Percentiles rank a stretch among this genome's conserved stretches.
These are phyloP conservation scores for Epicauta chinensis DNA, from an alignment of 1,140 invertebrate genomes.

Conservation along the genomic window DNA sequence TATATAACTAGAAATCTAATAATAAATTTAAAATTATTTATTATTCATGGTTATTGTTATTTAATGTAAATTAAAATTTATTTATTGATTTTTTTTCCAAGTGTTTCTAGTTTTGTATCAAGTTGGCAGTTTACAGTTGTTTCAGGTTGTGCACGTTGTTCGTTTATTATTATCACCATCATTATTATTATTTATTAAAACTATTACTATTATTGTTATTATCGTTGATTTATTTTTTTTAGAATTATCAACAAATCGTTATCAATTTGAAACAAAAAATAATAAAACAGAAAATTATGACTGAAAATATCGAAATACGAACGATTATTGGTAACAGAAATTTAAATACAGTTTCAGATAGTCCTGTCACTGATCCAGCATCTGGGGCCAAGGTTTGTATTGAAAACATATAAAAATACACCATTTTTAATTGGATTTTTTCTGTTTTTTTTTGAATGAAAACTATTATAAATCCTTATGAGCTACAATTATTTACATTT, in stretches of 20 bases:
- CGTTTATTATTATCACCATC: too few species aligned
- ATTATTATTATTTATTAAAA: too few species aligned
- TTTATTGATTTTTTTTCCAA: too few species aligned
- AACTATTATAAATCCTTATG: not conserved
- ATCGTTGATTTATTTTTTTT: conserved; percentile 7
- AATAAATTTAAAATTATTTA: too few species aligned
- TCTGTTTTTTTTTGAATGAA: not conserved
- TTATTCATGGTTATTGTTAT: too few species aligned
- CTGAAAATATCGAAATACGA: conserved; percentile 39
- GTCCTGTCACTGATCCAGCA: conserved; percentile 48
- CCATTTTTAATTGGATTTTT: not conserved
- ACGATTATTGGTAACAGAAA: conserved; percentile 38
- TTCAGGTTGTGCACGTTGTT: conserved; percentile 11
- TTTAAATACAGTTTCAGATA: conserved; percentile 40
- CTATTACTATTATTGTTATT: not conserved
- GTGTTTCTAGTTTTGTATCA: too few species aligned
- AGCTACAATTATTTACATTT: too few species aligned
- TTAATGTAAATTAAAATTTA: too few species aligned
- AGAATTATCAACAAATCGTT: not conserved
- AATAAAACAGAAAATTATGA: conserved; percentile 25
- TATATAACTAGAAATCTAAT: too few species aligned
- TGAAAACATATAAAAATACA: not conserved
- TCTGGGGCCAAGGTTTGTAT: conserved; percentile 41
- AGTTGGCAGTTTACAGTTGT: conserved; percentile 7
- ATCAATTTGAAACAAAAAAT: not conserved